Base-by-base conservation (phyloP, 2,113 vertebrate species). In the Turnix velox region DNA sequence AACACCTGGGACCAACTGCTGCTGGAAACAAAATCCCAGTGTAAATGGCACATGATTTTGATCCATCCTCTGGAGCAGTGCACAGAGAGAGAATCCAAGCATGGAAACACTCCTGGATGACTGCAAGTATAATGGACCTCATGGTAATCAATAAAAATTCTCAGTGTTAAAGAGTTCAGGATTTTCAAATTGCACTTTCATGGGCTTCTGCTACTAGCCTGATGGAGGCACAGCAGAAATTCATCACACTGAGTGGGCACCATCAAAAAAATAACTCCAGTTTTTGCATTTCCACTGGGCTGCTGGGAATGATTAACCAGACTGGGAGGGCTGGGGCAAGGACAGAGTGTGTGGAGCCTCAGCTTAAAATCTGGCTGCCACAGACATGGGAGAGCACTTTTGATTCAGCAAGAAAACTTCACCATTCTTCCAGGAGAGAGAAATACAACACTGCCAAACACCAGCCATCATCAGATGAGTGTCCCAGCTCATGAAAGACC, bases 251-350 rank as follows among this genome's bases (percentile, higher is more conserved):
- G 57, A 91, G 69, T 25, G 81, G 86, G 77, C 81, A 94, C n/a
- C 40, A 55, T 58, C 76, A 88, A 86, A 68, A 18, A 92, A 95
- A 63, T 82, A 68, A 93, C 79, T 42, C 43, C 28, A 27, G 66
- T 88, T 93, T 35, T 37, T 82, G 66, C 58, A 42, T 91, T 75
- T 88, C 31, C 31, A 57, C 61, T 27, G 58, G 61, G 48, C 48
- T 93, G 86, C 48, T 71, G 57, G 20, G 1, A 96, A 94, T 71
- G 65, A 96, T 92, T 92, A 93, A 93, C 94, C 33, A 87, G 76
- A 51, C 61, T 46, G 72, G 52, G 79, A 76, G 75, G 69, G 66
- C 4, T 75, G 58, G 72, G 92, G 58, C 76, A 87, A 86, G 92
- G 86, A 71, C 9, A 0, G 19, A 27, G 24, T 4, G 20, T 13